Percentiles rank a stretch among this genome's conserved stretches.
Conservation (phyloP, 1,140 invertebrate species). For the Drosophila sp. region DNA sequence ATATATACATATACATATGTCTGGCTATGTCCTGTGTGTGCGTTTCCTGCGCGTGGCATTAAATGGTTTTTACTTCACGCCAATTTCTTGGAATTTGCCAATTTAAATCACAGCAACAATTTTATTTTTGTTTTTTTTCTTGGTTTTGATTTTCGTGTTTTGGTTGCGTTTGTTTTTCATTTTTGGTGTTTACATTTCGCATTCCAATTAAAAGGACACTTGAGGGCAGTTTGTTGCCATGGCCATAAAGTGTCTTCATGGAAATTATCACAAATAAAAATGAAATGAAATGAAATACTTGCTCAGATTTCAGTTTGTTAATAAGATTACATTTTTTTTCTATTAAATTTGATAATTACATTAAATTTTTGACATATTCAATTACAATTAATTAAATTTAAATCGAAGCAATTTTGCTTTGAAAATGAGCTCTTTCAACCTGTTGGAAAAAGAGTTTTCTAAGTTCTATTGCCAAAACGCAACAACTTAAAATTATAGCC, state of each 20-base stretch:
- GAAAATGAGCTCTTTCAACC: too few species aligned
- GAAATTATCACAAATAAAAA: conserved; percentile 1
- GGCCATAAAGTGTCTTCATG: background rate
- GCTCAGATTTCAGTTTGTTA: background rate
- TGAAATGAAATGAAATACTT: background rate
- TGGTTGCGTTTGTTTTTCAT: background rate
- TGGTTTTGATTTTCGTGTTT: background rate
- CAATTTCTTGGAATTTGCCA: conserved; percentile 12
- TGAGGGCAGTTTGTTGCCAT: conserved; percentile 3
- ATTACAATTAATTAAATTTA: too few species aligned
- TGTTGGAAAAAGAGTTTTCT: too few species aligned
- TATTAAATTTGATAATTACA: background rate
- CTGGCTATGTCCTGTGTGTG: background rate
- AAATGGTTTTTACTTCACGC: conserved; percentile 13
- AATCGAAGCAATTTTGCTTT: too few species aligned
- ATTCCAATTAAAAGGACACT: conserved; percentile 10
- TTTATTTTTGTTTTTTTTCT: background rate
- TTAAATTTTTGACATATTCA: too few species aligned
- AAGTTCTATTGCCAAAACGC: too few species aligned
- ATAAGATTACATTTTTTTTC: background rate
- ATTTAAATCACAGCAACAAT: conserved; percentile 9
- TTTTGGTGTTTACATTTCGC: conserved; percentile 5
- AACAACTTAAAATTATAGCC: too few species aligned
- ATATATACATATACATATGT: background rate
- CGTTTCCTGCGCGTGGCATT: background rate